A percentile compares a stretch with the other conserved stretches of the same genome.
Evolutionary conservation across 2,113 vertebrate genomes (phyloP).

Genomic region (Sceloporus tristichus): DNA sequence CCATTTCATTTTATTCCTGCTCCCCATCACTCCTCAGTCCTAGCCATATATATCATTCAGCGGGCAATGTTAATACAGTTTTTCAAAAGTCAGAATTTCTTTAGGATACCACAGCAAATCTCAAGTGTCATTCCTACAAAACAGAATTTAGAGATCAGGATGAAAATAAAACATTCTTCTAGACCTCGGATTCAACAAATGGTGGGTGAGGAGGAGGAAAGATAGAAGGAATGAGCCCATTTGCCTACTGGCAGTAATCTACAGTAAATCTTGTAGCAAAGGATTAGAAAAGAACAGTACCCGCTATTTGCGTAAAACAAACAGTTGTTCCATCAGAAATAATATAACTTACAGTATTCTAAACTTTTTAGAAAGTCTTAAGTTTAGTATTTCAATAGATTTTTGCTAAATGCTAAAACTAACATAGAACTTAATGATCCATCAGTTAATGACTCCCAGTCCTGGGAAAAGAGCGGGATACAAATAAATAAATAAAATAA

Average conservation of each 20-base stretch:
- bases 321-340: no score
- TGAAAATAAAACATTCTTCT: not conserved
- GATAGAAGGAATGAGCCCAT: no score
- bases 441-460: not conserved
- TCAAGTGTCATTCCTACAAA: not conserved
- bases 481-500: no score
- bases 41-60: no score
- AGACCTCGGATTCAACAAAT: no score
- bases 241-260: not conserved
- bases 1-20: not conserved
- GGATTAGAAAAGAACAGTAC: not conserved
- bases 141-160: not conserved
- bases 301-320: no score
- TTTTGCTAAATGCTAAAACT: not conserved
- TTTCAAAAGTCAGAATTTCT: not conserved
- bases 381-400: not conserved
- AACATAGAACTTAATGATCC: not conserved
- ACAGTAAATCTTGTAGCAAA: not conserved
- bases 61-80: not conserved
- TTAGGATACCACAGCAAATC: no score
- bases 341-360: no score
- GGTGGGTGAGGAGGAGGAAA: no score
- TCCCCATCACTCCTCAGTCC: no score
- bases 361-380: not conserved
- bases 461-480: no score